A percentile compares a stretch with the other conserved stretches of the same genome.
These are phyloP conservation scores for Euphonia xanthogaster DNA, from an alignment of 2,797 vertebrate genomes.

Conservation along the genomic window DNA sequence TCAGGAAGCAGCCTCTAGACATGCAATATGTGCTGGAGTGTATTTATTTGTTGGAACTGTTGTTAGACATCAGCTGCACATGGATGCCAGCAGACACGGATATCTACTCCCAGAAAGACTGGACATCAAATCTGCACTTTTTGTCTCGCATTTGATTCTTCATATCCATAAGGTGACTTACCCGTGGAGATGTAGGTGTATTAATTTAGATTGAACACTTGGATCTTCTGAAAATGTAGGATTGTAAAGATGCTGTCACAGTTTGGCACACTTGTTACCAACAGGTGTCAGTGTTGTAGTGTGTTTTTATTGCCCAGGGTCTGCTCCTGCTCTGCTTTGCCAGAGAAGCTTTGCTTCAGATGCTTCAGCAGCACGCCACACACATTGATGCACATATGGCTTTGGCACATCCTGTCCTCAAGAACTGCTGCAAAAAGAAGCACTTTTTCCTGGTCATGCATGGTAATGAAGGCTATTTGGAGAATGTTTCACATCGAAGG, in stretches of 20 bases:
- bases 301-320: neutral
- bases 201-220: neutral
- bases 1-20: neutral
- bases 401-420: neutral
- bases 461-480: neutral
- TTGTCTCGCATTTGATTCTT: neutral
- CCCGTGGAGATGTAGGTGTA: neutral
- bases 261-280: constrained; percentile 44
- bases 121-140: neutral
- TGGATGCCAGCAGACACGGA: neutral
- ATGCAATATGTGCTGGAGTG: accelerated
- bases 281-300: constrained; percentile 76
- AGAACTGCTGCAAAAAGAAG: neutral
- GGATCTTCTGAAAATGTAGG: neutral
- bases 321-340: neutral
- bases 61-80: neutral
- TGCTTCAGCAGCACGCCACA: neutral
- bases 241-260: neutral
- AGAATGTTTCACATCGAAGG: neutral
- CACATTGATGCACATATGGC: neutral
- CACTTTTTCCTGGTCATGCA: neutral
- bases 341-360: neutral
- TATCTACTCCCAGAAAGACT: neutral
- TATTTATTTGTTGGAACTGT: neutral
- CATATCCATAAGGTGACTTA: neutral